Evolutionary conservation across 2,113 vertebrate species (phyloP).

Genomic region (Alectura lathami): DNA sequence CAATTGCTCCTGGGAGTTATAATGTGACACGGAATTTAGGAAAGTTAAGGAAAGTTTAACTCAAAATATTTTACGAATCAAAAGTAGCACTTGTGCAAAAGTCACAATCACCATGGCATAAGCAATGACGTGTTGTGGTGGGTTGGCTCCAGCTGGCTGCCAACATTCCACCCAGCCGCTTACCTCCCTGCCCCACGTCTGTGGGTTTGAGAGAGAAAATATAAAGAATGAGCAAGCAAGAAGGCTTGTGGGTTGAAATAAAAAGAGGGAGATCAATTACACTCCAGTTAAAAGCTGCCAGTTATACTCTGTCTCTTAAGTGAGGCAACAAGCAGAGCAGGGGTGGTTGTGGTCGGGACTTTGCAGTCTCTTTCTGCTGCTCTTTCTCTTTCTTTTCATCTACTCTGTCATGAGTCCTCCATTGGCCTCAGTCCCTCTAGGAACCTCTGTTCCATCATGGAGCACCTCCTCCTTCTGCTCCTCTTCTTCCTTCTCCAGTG

Average conservation of each 20-base stretch:
- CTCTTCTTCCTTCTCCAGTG: neutral
- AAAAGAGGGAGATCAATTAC: neutral
- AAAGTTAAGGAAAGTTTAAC: neutral
- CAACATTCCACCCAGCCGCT: neutral
- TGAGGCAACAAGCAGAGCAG: neutral
- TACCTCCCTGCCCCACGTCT: neutral
- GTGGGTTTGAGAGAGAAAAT: neutral
- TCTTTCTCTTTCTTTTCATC: neutral
- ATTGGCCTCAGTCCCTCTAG: neutral
- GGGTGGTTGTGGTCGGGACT: neutral
- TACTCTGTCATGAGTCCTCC: neutral
- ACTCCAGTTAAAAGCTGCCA: neutral
- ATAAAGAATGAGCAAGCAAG: neutral
- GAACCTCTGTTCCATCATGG: neutral
- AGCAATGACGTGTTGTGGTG: neutral
- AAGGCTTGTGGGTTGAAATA: no score
- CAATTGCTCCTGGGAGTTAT: neutral
- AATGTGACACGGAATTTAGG: neutral
- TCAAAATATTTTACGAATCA: neutral
- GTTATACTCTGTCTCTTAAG: neutral
- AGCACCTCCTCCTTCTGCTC: neutral
- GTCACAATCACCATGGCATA: neutral
- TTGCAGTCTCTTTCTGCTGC: neutral
- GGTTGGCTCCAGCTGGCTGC: neutral
- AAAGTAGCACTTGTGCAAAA: neutral